Evolutionary conservation across 2,797 vertebrate genomes (phyloP).

Genomic region (Anabacerthia variegaticeps): DNA sequence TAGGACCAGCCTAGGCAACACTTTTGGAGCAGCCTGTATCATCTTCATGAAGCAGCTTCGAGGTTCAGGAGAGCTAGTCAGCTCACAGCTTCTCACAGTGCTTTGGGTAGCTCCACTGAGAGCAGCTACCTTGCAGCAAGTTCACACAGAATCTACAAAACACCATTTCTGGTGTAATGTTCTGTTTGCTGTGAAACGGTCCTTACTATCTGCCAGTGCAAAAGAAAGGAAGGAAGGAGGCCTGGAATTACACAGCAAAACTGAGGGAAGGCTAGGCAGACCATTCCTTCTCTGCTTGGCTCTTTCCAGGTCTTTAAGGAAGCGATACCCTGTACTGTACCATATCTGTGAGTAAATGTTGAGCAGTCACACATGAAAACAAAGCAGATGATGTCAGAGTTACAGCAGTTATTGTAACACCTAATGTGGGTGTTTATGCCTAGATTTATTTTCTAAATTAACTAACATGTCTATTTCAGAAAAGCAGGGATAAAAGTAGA

Average conservation of each 20-base stretch:
- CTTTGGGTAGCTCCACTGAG: background rate
- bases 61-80: background rate
- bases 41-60: background rate
- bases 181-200: background rate
- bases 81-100: background rate
- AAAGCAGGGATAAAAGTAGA: background rate
- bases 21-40: background rate
- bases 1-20: background rate
- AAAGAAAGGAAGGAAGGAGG: background rate
- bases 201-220: background rate
- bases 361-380: background rate
- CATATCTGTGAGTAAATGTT: background rate
- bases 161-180: background rate
- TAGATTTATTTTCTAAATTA: background rate
- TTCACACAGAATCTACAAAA: background rate
- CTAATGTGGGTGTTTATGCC: background rate
- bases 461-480: background rate
- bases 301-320: background rate
- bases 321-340: background rate
- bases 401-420: background rate
- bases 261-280: background rate
- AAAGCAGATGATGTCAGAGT: background rate
- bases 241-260: background rate
- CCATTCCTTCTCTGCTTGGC: background rate
- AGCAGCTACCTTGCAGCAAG: background rate